Evolutionary conservation across 1,140 invertebrate species (phyloP).

Genomic region (Aleiodes sp.): DNA sequence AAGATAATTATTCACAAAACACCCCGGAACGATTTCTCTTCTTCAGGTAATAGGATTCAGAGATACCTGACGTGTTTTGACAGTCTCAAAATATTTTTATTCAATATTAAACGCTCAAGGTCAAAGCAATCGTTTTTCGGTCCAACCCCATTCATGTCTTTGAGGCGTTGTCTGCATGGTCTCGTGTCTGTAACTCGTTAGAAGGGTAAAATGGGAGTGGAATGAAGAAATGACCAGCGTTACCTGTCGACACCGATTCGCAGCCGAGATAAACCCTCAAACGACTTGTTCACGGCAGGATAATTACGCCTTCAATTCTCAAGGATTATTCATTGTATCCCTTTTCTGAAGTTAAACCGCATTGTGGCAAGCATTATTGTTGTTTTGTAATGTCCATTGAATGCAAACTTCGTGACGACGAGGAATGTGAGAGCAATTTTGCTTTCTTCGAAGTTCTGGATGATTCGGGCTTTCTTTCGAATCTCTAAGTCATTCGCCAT

Average conservation of each 20-base stretch:
- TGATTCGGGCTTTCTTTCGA: too few relatives aligned
- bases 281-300: constrained; percentile 12
- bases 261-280: neutral
- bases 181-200: constrained; percentile 4
- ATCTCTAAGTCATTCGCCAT: too few relatives aligned
- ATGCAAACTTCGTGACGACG: too few relatives aligned
- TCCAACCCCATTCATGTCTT: neutral
- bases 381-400: neutral
- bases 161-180: too few relatives aligned
- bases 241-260: constrained; percentile 13
- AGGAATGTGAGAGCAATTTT: too few relatives aligned
- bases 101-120: neutral
- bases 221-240: constrained; percentile 14
- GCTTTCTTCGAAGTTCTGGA: too few relatives aligned
- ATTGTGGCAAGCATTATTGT: neutral
- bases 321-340: neutral
- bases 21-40: neutral
- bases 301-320: constrained; percentile 7
- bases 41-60: too few relatives aligned
- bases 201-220: constrained; percentile 13
- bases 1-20: neutral
- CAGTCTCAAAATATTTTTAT: neutral
- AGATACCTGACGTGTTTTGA: neutral
- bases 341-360: neutral
- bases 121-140: neutral